phyloP scores from a whole-genome alignment of 2,113 vertebrate genomes.

The Heliornis fulica region DNA sequence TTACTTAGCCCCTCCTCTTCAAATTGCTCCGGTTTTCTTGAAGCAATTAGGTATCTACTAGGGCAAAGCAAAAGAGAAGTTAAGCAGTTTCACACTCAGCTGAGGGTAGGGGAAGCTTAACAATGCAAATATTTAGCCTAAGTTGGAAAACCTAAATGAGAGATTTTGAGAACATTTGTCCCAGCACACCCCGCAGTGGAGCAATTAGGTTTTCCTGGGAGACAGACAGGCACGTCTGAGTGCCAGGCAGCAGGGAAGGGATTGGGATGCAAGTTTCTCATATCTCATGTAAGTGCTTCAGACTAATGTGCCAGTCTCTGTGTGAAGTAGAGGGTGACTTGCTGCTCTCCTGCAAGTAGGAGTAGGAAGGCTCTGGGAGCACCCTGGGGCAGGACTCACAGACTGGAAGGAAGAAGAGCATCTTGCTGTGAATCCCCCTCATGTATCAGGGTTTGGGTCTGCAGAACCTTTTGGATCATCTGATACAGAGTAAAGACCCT shows the following conservation, averaged over 20 bases:
- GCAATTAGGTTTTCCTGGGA: not conserved
- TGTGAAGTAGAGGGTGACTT: not conserved
- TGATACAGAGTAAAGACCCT: not conserved
- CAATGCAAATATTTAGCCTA: not conserved
- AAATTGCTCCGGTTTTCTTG: not conserved
- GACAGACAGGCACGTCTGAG: not conserved
- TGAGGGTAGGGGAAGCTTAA: not conserved
- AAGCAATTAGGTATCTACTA: not conserved
- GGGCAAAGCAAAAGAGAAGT: not conserved
- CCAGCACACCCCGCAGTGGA: not conserved
- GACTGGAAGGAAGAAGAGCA: not conserved
- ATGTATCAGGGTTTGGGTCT: accelerated
- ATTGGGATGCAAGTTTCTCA: not conserved
- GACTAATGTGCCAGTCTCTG: not conserved
- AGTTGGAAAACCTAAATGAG: not conserved
- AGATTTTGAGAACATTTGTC: not conserved
- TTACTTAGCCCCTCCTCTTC: not conserved
- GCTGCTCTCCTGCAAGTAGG: accelerated
- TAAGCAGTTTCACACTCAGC: not conserved
- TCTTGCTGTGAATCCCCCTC: accelerated
- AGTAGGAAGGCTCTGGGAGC: not conserved
- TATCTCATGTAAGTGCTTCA: not conserved
- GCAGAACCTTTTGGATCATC: not conserved
- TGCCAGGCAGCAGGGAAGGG: not conserved
- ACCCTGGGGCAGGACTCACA: accelerated